phyloP scores from a whole-genome alignment of 2,888 invertebrate genomes.

The Drosophila suboccidentalis region DNA sequence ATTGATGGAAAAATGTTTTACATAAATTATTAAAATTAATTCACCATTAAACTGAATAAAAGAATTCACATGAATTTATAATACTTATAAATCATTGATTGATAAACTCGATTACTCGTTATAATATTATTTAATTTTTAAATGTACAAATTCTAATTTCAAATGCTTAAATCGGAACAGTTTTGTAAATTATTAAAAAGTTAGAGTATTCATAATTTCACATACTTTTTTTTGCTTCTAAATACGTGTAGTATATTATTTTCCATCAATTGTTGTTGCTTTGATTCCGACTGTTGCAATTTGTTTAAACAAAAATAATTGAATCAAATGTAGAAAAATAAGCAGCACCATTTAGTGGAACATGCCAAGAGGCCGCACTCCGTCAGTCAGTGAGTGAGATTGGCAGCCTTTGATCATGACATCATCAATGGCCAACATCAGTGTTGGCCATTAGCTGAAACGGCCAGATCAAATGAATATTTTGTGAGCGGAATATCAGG shows the following conservation, averaged over 20 bases:
- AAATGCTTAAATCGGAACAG: no score
- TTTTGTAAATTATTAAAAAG: no score
- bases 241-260: background rate
- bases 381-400: constrained; percentile 2
- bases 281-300: constrained; percentile 24
- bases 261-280: background rate
- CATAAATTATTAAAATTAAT: no score
- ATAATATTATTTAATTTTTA: no score
- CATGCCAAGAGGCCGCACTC: constrained; percentile 55
- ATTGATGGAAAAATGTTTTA: no score
- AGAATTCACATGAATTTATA: no score
- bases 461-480: constrained; percentile 69
- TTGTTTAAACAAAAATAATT: constrained; percentile 48
- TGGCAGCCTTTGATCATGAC: constrained; percentile 76
- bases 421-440: constrained; percentile 53
- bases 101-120: no score
- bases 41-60: no score
- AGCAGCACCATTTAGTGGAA: constrained; percentile 47
- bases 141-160: no score
- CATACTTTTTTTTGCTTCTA: background rate
- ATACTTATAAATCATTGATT: no score
- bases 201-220: background rate
- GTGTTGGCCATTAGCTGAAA: constrained; percentile 26
- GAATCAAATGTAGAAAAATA: constrained; percentile 56
- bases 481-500: constrained; percentile 31